Percentiles rank a stretch among this genome's conserved stretches.
Evolutionary conservation across 1,140 invertebrate genomes (phyloP).

Genomic region (Drosophila lowei): DNA sequence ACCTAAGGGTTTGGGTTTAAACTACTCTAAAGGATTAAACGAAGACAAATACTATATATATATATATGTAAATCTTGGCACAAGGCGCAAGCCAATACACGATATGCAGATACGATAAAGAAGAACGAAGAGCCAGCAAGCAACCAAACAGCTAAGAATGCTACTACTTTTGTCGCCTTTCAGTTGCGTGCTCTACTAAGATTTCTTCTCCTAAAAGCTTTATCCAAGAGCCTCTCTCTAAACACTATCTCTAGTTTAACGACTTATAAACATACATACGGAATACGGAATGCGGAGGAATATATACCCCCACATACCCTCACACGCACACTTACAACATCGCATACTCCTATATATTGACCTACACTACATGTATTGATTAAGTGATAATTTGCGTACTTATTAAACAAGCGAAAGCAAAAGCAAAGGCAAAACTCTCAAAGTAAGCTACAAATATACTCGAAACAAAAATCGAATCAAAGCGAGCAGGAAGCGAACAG

Average conservation of each 20-base stretch:
- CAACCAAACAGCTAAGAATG: constrained; percentile 7
- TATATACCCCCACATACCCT: constrained; percentile 52
- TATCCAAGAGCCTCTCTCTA: constrained; percentile 60
- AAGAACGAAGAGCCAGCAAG: constrained; percentile 9
- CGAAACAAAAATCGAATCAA: constrained; percentile 38
- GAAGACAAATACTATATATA: constrained; percentile 18
- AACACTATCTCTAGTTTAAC: constrained; percentile 67
- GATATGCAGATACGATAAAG: constrained; percentile 23
- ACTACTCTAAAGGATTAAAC: constrained; percentile 20
- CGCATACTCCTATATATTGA: constrained; percentile 59
- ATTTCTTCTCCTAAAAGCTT: constrained; percentile 57
- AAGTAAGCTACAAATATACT: constrained; percentile 71
- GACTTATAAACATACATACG: constrained; percentile 48
- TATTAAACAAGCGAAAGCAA: constrained; percentile 55
- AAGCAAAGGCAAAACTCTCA: constrained; percentile 43
- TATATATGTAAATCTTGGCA: constrained; percentile 53
- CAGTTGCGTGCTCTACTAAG: constrained; percentile 56
- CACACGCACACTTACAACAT: constrained; percentile 66
- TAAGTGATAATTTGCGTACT: constrained; percentile 79
- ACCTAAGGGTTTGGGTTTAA: constrained; percentile 53
- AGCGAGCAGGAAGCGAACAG: constrained; percentile 21
- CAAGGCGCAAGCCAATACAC: constrained; percentile 50
- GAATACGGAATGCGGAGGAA: too few relatives aligned
- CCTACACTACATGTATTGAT: constrained; percentile 58
- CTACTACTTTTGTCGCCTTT: constrained; percentile 37